Percentiles rank a stretch among this genome's conserved stretches.
Conservation (phyloP, 2,888 invertebrate species). For the Rhamnusium bicolor region DNA sequence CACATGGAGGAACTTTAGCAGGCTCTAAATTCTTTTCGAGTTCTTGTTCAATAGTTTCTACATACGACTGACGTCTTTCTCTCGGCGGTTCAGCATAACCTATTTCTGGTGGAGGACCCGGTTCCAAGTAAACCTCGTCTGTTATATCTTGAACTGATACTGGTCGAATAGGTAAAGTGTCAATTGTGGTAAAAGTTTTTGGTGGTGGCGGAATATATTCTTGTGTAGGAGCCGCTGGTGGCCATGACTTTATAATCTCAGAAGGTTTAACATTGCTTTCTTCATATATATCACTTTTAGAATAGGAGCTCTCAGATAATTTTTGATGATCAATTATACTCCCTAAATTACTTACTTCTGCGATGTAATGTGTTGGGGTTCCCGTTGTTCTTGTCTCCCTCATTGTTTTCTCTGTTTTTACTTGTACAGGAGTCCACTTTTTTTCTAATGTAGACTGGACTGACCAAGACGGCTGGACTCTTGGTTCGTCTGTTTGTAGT, state of each 20-base stretch:
- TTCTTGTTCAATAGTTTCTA: slow-evolving; percentile 75
- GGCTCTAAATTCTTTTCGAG: slow-evolving; percentile 74
- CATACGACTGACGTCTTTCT: slow-evolving; percentile 73
- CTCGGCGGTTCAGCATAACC: slow-evolving; percentile 75
- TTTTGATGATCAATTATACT: slow-evolving; percentile 62
- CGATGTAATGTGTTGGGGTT: slow-evolving; percentile 67
- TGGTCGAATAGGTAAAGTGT: slow-evolving; percentile 63
- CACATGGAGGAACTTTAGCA: slow-evolving; percentile 73
- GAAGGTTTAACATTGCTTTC: slow-evolving; percentile 70
- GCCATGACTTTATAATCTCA: slow-evolving; percentile 72
- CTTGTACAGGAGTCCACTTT: slow-evolving; percentile 63
- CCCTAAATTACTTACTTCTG: slow-evolving; percentile 68
- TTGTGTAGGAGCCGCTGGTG: slow-evolving; percentile 62
- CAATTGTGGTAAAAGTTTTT: slow-evolving; percentile 61
- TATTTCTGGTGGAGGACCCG: slow-evolving; percentile 80
- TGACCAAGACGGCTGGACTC: slow-evolving; percentile 65
- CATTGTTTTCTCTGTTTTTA: slow-evolving; percentile 56
- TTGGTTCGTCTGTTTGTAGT: slow-evolving; percentile 62
- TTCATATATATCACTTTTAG: slow-evolving; percentile 61
- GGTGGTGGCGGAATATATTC: slow-evolving; percentile 52
- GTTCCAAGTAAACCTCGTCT: slow-evolving; percentile 75
- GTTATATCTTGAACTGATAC: slow-evolving; percentile 70
- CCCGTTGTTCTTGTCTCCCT: slow-evolving; percentile 54
- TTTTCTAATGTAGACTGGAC: slow-evolving; percentile 67
- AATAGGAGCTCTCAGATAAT: slow-evolving; percentile 51